Evolutionary conservation across 1,140 invertebrate genomes (phyloP).

Genomic region (Piezodorus guildinii): DNA sequence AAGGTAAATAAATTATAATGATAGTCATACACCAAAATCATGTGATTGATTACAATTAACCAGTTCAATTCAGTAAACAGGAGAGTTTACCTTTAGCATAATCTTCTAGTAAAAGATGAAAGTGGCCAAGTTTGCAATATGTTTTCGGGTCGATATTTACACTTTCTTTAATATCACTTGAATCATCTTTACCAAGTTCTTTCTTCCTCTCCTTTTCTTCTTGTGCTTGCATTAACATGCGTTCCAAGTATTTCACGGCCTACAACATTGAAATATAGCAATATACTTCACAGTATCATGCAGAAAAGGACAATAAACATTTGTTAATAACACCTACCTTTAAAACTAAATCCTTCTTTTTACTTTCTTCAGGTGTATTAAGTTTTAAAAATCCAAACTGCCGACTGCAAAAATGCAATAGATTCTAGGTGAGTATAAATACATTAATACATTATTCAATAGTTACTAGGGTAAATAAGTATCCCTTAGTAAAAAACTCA

Average conservation of each 20-base stretch:
- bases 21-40: too few relatives aligned
- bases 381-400: constrained; percentile 77
- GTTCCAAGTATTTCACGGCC: constrained; percentile 71
- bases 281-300: too few relatives aligned
- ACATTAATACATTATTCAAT: not conserved
- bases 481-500: too few relatives aligned
- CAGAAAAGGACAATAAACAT: not conserved
- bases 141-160: constrained; percentile 79
- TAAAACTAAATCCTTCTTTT: constrained; percentile 62
- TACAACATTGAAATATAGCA: constrained; percentile 30
- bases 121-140: constrained; percentile 87
- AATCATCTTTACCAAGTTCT: constrained; percentile 30
- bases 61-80: not conserved
- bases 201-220: constrained; percentile 36
- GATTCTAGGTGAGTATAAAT: not conserved
- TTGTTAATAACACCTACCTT: constrained; percentile 41
- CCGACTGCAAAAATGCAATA: constrained; percentile 47
- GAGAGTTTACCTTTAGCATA: constrained; percentile 66
- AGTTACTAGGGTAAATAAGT: not conserved
- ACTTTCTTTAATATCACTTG: constrained; percentile 37
- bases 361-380: constrained; percentile 56
- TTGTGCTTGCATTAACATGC: constrained; percentile 61
- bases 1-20: too few relatives aligned
- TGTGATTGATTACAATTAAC: too few relatives aligned
- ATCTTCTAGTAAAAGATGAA: constrained; percentile 80